Evolutionary conservation across 2,888 invertebrate species (phyloP).

Genomic region (Neria commutata): DNA sequence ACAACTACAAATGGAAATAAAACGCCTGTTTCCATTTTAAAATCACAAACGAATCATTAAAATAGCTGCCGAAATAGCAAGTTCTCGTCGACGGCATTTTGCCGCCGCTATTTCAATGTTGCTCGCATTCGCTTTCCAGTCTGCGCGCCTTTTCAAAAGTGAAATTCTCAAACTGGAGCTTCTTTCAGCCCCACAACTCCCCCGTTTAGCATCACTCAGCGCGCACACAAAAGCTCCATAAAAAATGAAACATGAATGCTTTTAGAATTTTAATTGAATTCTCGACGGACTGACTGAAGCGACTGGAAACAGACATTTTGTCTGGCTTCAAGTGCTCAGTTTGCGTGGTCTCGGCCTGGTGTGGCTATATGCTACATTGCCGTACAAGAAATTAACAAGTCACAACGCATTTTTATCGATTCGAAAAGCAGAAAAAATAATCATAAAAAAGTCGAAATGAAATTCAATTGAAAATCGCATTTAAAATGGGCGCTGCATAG

Average conservation of each 20-base stretch:
- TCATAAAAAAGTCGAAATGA: not conserved
- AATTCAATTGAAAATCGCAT: constrained; percentile 41
- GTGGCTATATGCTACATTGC: constrained; percentile 10
- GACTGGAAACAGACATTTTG: constrained; percentile 45
- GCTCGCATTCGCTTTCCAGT: not conserved
- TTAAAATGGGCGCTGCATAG: constrained; percentile 46
- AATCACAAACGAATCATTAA: too few species aligned
- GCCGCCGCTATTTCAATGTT: constrained; percentile 38
- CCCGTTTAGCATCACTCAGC: not conserved
- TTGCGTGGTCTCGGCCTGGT: constrained; percentile 18
- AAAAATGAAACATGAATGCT: constrained; percentile 35
- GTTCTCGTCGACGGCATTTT: too few species aligned
- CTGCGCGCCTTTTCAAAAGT: not conserved
- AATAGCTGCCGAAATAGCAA: too few species aligned
- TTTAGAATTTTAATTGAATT: constrained; percentile 47
- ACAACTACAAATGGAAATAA: too few species aligned
- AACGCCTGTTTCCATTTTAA: too few species aligned
- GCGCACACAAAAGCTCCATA: constrained; percentile 12
- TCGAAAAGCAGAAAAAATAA: constrained; percentile 4
- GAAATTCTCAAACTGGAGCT: not conserved
- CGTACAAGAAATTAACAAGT: constrained; percentile 54
- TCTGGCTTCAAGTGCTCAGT: constrained; percentile 32
- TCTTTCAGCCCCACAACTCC: constrained; percentile 1
- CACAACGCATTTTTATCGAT: constrained; percentile 47
- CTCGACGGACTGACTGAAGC: constrained; percentile 38